Percentiles rank a stretch among this genome's conserved stretches.
Evolutionary conservation across 2,113 vertebrate genomes (phyloP).

Genomic region (Cavia porcellus): DNA sequence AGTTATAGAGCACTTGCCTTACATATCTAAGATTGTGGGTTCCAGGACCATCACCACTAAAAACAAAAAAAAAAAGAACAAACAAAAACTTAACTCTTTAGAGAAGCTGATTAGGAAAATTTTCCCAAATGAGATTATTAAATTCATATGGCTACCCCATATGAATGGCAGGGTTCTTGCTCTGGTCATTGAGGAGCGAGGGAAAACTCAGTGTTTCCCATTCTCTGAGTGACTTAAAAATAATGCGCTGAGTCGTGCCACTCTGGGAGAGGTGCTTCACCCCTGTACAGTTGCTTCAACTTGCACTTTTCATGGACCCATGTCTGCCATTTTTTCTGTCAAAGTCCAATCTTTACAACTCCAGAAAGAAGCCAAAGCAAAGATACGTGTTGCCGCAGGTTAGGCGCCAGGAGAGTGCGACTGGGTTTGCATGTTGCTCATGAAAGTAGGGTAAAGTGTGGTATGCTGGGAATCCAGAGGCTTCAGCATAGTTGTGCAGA

Average conservation of each 20-base stretch:
- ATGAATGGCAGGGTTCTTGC: background rate
- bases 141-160: background rate
- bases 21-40: background rate
- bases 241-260: background rate
- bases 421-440: background rate
- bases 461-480: background rate
- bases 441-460: background rate
- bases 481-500: background rate
- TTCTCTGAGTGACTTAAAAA: conserved; percentile 19
- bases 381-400: background rate
- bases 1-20: background rate
- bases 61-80: background rate
- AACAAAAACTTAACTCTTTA: background rate
- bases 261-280: background rate
- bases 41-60: background rate
- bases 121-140: background rate
- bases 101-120: background rate
- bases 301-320: background rate
- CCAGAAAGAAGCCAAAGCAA: background rate
- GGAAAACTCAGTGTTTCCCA: background rate
- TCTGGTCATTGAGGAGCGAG: background rate
- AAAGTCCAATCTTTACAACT: background rate
- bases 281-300: background rate
- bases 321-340: background rate
- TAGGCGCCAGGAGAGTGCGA: background rate